These are phyloP conservation scores for Argentina silus DNA, from an alignment of 2,797 vertebrate species.

Conservation along the genomic window DNA sequence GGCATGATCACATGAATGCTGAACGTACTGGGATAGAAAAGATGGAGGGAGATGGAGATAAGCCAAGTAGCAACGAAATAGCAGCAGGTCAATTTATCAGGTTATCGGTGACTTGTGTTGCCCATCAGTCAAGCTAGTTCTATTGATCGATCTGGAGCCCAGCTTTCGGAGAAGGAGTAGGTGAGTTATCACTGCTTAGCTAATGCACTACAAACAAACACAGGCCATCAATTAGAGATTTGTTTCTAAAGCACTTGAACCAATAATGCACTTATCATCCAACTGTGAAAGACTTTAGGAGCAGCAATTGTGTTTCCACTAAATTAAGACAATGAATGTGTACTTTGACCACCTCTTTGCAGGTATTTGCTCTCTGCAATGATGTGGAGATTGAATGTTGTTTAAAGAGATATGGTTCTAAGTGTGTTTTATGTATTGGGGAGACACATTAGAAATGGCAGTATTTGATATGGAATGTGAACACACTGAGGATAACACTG, in stretches of 20 bases:
- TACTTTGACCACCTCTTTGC: constrained; percentile 16
- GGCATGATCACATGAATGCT: constrained; percentile 18
- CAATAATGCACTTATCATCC: constrained; percentile 68
- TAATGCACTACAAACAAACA: constrained; percentile 35
- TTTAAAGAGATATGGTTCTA: not conserved
- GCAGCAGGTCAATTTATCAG: constrained; percentile 57
- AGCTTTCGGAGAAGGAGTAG: constrained; percentile 21
- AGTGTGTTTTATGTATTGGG: not conserved
- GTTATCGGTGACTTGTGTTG: constrained; percentile 47
- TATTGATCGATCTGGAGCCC: constrained; percentile 25
- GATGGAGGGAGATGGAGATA: constrained; percentile 32
- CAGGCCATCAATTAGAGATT: constrained; percentile 6
- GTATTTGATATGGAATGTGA: not conserved
- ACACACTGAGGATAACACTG: not conserved
- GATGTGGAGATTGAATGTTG: not conserved
- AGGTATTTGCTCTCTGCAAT: not conserved
- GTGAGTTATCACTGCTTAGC: constrained; percentile 36
- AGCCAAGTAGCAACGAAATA: constrained; percentile 63
- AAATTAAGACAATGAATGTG: constrained; percentile 33
- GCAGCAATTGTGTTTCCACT: constrained; percentile 44
- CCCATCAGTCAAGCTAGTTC: constrained; percentile 53
- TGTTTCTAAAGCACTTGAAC: constrained; percentile 75
- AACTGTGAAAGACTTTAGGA: constrained; percentile 22
- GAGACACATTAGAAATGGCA: not conserved
- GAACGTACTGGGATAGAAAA: constrained; percentile 29